Base-by-base conservation (phyloP, 92 coral and sea anemone genomes). In the Zoanthus sansibaricus region DNA sequence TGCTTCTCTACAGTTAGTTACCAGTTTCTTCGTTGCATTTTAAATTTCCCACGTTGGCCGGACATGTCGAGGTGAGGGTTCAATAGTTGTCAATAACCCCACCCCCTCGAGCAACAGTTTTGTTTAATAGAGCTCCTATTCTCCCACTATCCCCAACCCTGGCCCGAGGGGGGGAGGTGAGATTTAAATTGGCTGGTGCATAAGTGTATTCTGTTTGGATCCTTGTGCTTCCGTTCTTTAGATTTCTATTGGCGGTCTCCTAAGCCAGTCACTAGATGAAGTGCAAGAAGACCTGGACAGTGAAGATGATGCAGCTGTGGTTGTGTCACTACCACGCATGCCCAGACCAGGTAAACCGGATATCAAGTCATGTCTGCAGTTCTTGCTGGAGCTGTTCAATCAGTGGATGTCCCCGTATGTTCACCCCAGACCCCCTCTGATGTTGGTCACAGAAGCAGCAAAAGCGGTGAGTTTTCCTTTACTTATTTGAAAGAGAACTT, bases 351-450 rank as follows among this genome's bases (percentile, higher is more conserved):
- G 93, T 67, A 97, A 95, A 44, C 96, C 94, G 18, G 99, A 97
- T 87, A 95, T 97, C 76, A 93, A 95, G 78, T 97, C 99, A 0
- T 97, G 99, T 87, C 94, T 94, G 18, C 99, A 97, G 91, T 97
- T 97, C 88, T 87, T 97, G 54, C 92, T 97, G 68, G 99, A 97
- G 74, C 93, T 97, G 8, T 97, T 97, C 91, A 96, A 97, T 25
- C 99, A 97, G 70, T 97, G 99, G 99, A 94, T 97, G 93, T 97
- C 99, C 20, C 99, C 98, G 84, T 97, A 93, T 83, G 93, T 95
- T 18, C 98, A 95, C 13, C 99, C 99, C 89, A 95, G 90, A 90
- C 96, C 99, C 18, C 98, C 99, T 71, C 91, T 97, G 56, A 96
- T 96, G 93, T 93, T 97, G 25, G 86, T 97, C 51, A 88, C 99